phyloP scores from a whole-genome alignment of 2,113 vertebrate species.

The Cryptotis parvus region DNA sequence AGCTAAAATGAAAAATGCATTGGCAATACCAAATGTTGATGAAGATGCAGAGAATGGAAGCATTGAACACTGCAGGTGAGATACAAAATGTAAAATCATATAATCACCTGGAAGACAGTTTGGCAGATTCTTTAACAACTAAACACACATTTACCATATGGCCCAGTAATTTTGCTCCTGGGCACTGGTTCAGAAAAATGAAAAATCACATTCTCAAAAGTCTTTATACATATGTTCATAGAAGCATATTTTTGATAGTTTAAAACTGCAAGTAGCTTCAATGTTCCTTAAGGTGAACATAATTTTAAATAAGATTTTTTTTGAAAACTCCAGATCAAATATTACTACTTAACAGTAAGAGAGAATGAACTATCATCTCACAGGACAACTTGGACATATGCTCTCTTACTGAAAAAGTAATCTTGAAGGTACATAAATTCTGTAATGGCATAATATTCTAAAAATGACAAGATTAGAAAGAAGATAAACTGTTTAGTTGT shows the following conservation, averaged over 20 bases:
- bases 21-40: slow-evolving; percentile 15
- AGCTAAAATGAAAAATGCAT: slow-evolving; percentile 17
- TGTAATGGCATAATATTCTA: background rate
- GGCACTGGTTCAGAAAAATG: slow-evolving; percentile 49
- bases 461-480: slow-evolving; percentile 25
- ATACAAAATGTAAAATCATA: slow-evolving; percentile 46
- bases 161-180: slow-evolving; percentile 24
- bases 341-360: slow-evolving; percentile 30
- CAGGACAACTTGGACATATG: background rate
- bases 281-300: background rate
- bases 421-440: background rate
- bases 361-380: background rate
- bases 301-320: background rate
- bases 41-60: slow-evolving; percentile 9
- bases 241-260: background rate
- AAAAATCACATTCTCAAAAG: slow-evolving; percentile 27
- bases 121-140: slow-evolving; percentile 33
- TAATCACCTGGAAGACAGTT: slow-evolving; percentile 27
- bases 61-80: background rate
- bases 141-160: slow-evolving; percentile 45
- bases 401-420: background rate
- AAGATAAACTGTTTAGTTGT: slow-evolving; percentile 1
- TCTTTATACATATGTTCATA: background rate
- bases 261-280: background rate
- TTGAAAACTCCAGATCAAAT: background rate